phyloP scores from a whole-genome alignment of 1,140 invertebrate genomes.

The Temnothorax nylanderi region DNA sequence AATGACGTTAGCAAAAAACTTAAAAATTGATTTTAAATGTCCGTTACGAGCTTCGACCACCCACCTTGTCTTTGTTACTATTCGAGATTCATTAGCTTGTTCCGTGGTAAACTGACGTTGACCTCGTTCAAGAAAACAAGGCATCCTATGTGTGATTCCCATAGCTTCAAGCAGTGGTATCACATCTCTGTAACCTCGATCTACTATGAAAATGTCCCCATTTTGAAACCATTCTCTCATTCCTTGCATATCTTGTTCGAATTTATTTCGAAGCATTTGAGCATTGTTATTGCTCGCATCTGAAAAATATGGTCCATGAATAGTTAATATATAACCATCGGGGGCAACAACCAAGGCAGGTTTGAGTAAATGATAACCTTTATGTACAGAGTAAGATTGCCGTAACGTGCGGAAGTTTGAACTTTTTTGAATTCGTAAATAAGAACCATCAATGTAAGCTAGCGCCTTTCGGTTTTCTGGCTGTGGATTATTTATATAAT shows the following conservation, averaged over 20 bases:
- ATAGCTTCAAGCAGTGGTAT: background rate
- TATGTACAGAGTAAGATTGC: background rate
- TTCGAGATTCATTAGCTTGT: background rate
- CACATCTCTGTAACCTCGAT: background rate
- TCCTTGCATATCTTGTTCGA: background rate
- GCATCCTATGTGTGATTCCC: background rate
- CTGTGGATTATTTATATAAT: background rate
- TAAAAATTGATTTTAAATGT: background rate
- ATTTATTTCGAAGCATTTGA: background rate
- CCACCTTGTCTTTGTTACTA: background rate
- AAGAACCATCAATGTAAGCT: background rate
- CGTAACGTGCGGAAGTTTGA: background rate
- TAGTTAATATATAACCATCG: background rate
- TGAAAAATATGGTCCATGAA: background rate
- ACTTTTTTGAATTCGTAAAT: background rate
- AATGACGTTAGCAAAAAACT: background rate
- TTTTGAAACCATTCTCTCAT: background rate
- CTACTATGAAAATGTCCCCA: background rate
- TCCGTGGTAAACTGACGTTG: background rate
- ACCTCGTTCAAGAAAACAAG: background rate
- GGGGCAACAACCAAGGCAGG: background rate
- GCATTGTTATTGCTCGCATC: background rate
- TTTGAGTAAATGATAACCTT: background rate
- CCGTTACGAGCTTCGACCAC: background rate
- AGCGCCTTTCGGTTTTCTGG: background rate